A percentile compares a stretch with the other conserved stretches of the same genome.
Conservation (phyloP, 2,797 vertebrate genomes). For the Enteromius treurensis region DNA sequence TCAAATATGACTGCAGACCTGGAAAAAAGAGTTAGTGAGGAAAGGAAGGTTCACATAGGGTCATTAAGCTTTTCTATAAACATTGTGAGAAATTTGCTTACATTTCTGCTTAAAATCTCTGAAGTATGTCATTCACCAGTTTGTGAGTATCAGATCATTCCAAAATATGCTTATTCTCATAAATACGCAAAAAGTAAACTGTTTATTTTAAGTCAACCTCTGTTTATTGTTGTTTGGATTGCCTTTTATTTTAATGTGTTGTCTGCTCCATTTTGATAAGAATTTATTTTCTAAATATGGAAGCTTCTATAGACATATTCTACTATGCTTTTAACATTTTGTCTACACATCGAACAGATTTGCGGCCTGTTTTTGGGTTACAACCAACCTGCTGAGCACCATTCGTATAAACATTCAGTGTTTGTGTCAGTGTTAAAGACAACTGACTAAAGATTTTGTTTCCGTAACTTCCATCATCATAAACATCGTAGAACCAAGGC, state of each 20-base stretch:
- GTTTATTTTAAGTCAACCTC: background rate
- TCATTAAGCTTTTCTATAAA: conserved; percentile 15
- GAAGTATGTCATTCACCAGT: background rate
- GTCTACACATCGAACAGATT: background rate
- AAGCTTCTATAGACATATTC: background rate
- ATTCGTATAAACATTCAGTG: background rate
- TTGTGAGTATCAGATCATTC: background rate
- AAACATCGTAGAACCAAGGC: conserved; percentile 7
- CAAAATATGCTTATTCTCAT: background rate
- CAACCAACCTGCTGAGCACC: background rate
- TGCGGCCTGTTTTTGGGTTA: background rate
- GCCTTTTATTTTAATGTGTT: background rate
- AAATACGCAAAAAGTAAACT: background rate
- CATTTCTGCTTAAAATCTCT: background rate
- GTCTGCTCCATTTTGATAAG: background rate
- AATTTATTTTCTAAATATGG: background rate
- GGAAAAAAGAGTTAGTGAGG: background rate
- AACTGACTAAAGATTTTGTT: background rate
- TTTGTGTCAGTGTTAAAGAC: conserved; percentile 4
- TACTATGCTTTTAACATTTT: background rate
- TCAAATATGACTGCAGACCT: conserved; percentile 12
- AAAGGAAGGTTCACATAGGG: background rate
- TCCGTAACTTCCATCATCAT: background rate
- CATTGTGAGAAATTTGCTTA: background rate
- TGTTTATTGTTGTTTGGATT: background rate